Base-by-base conservation (phyloP, 2,888 invertebrate species). In the Chrysina gloriosa region DNA sequence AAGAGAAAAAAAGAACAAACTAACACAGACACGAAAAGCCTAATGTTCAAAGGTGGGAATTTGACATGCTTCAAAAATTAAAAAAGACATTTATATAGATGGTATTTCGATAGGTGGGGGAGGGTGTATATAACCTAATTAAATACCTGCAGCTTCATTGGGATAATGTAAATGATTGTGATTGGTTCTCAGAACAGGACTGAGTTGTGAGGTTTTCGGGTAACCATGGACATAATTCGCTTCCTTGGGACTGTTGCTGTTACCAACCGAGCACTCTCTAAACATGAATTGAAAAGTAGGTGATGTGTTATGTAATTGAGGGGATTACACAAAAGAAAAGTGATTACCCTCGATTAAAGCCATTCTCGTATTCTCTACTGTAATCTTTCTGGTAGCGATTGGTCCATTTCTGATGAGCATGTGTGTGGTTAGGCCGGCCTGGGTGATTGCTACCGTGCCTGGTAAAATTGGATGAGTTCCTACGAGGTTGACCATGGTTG, bases 301-400 rank as follows among this genome's bases (percentile, higher is more conserved):
- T 25, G 25, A 29, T 54, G 45, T 19, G 21, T 65, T 65, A 63
- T 63, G 68, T 63, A 68, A 68, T 27, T 42, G 16, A 23, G 11
- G 29, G 3, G 11, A 47, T 47, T 58, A 29, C 47, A 34, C 47
- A 52, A 45, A 56, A 19, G 3, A n/a, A n/a, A n/a, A 5, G 6
- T 42, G 75, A 77, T 75, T 74, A 83, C 83, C 83, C 82, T 75
- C 83, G 76, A 73, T 76, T 80, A 73, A 83, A 83, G 72, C 77
- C 79, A 72, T 78, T 79, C 69, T 84, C 84, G 74, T 80, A 84
- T 70, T 84, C 83, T 70, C 83, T 79, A 72, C 77, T 78, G 72
- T 82, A 84, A 69, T 84, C 84, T 74, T 83, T 84, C 72, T 79
- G 74, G 72, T 82, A 83, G 67, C 83, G 78, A 74, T 81, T 82